Conservation (phyloP, 2,797 vertebrate species). For the Tarsius wallacei region DNA sequence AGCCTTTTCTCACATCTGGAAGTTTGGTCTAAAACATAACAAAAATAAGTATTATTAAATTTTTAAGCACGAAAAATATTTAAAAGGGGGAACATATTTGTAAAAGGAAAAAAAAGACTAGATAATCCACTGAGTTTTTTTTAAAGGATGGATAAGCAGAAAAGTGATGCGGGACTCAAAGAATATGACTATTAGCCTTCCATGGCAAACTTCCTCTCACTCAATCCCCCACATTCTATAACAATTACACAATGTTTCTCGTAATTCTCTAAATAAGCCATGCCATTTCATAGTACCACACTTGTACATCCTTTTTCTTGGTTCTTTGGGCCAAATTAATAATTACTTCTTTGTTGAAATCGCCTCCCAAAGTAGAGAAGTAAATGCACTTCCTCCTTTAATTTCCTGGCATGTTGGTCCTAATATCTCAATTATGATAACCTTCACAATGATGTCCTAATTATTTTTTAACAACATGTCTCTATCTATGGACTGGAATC, state of each 20-base stretch:
- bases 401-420: neutral
- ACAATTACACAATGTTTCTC: neutral
- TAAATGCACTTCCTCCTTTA: constrained; percentile 23
- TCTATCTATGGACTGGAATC: neutral
- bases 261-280: neutral
- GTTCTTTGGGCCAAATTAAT: neutral
- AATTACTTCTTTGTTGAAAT: neutral
- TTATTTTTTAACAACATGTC: neutral
- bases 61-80: neutral
- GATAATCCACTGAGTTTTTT: neutral
- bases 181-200: neutral
- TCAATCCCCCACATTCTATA: neutral
- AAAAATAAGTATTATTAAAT: neutral
- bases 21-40: neutral
- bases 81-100: neutral
- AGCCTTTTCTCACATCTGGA: neutral
- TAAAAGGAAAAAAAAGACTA: neutral
- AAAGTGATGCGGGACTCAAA: neutral
- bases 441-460: neutral
- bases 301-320: neutral
- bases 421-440: neutral
- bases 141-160: neutral
- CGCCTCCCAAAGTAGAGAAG: neutral
- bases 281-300: neutral
- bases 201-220: neutral